Evolutionary conservation across 2,113 vertebrate genomes (phyloP).

Genomic region (Phalacrocorax carbo): DNA sequence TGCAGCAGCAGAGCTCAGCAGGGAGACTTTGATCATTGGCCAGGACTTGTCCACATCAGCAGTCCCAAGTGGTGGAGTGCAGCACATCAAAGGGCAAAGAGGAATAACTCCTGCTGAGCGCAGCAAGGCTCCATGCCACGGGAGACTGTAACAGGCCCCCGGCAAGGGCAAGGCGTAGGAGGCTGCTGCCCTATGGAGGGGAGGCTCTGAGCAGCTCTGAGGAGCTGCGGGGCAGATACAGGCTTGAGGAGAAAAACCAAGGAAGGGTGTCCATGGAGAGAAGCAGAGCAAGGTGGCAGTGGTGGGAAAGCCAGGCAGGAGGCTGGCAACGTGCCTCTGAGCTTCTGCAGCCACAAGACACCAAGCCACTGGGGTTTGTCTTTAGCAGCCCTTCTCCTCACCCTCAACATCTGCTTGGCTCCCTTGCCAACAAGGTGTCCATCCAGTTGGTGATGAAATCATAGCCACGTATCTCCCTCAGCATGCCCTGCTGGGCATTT

Average conservation of each 20-base stretch:
- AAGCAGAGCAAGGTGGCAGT: not conserved
- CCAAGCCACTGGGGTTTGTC: not conserved
- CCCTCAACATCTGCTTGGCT: not conserved
- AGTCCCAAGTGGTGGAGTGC: not conserved
- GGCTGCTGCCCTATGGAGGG: not conserved
- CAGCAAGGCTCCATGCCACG: not conserved
- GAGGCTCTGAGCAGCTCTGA: fast-evolving
- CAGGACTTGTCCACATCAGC: not conserved
- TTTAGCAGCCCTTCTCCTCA: not conserved
- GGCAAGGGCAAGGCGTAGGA: not conserved
- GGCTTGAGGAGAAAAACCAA: not conserved
- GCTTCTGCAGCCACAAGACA: not conserved
- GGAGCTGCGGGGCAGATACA: not conserved
- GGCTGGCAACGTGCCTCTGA: not conserved
- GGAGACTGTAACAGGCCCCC: not conserved
- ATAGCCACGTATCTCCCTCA: fast-evolving
- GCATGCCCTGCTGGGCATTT: not conserved
- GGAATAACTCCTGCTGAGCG: slow-evolving; percentile 14
- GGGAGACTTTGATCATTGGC: not conserved
- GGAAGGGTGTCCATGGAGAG: not conserved
- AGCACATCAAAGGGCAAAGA: slow-evolving; percentile 31
- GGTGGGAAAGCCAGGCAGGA: not conserved
- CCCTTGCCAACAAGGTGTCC: not conserved
- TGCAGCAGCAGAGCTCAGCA: not conserved
- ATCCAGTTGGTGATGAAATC: not conserved